Base-by-base conservation (phyloP, 2,888 invertebrate genomes). In the Machimus rusticus region DNA sequence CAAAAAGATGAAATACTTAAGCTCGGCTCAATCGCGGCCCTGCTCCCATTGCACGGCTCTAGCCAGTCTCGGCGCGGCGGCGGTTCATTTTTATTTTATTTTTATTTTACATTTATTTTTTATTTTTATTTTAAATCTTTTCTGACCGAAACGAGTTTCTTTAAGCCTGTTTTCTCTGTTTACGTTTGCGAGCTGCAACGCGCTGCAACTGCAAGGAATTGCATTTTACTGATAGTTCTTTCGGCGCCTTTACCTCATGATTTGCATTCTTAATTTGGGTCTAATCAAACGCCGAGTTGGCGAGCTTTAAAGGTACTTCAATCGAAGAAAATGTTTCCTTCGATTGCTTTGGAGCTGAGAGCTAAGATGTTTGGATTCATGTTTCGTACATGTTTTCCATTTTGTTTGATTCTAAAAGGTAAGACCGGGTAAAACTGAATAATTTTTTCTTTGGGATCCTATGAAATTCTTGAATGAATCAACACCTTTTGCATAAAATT, bases 1-100 rank as follows among this genome's bases (percentile, higher is more conserved):
- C 28, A 34, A 81, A 82, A 82, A 34, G 57, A 82, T 82, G 82
- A 82, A 82, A 82, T 82, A 66, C 57, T 28, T 34, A 28, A 57
- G 37, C 57, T 51, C 9, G 12, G 46, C 51, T 31, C 28, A 28
- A 51, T 55, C 16, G 46, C 43, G 43, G 16, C n/a, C 46, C 28
- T n/a, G 82, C 39, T 55, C 66, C 82, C 82, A 82, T 82, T 82
- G 82, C 82, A 37, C 51, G 82, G 66, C 82, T 82, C 37, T 66
- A 55, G 66, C 82, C 82, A 57, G 82, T 37, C 82, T 82, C 66
- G 46, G 6, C 57, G 57, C 76, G 14, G n/a, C 8, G 19, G 34
- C 34, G 28, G 57, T 12, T 28, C 66, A 12, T 19, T 34, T 39
- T 82, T 34, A 19, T 46, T 76, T 46, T 46, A 1, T 16, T 46